Evolutionary conservation across 2,113 vertebrate genomes (phyloP).

Genomic region (Sitta europaea): DNA sequence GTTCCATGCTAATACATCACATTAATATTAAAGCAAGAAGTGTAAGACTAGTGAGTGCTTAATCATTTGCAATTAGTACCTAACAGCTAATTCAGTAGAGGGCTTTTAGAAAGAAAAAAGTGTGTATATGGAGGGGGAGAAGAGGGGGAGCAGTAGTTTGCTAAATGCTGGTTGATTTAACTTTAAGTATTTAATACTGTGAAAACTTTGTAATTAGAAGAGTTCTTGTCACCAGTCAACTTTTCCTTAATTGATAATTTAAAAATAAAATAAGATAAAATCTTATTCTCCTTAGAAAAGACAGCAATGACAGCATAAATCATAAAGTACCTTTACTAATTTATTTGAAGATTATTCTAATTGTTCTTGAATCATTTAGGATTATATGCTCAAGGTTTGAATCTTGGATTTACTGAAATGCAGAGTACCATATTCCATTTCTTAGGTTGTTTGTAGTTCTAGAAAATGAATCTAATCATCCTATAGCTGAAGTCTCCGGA

Average conservation of each 20-base stretch:
- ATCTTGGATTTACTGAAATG: not conserved
- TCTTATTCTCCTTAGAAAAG: not conserved
- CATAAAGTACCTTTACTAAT: conserved; percentile 11
- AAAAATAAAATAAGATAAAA: conserved; percentile 63
- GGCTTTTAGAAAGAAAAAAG: conserved; percentile 66
- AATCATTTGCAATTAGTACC: conserved; percentile 80
- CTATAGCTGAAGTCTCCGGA: not conserved
- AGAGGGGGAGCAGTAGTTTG: conserved; percentile 39
- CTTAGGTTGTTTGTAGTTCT: not conserved
- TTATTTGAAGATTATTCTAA: not conserved
- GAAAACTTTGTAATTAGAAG: conserved; percentile 72
- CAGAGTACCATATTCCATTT: not conserved
- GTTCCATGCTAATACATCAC: conserved; percentile 76
- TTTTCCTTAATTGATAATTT: conserved; percentile 62
- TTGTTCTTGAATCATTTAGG: not conserved
- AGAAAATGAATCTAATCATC: not conserved
- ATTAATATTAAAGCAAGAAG: conserved; percentile 81
- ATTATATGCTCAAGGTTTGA: not conserved
- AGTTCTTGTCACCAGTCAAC: conserved; percentile 64
- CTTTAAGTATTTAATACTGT: conserved; percentile 69
- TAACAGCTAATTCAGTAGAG: conserved; percentile 76
- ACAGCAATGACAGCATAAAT: conserved; percentile 2
- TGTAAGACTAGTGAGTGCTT: conserved; percentile 76
- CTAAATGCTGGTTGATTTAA: conserved; percentile 73
- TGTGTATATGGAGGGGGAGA: not conserved